Conservation (phyloP, 2,797 vertebrate genomes). For the Aphelocoma californica region DNA sequence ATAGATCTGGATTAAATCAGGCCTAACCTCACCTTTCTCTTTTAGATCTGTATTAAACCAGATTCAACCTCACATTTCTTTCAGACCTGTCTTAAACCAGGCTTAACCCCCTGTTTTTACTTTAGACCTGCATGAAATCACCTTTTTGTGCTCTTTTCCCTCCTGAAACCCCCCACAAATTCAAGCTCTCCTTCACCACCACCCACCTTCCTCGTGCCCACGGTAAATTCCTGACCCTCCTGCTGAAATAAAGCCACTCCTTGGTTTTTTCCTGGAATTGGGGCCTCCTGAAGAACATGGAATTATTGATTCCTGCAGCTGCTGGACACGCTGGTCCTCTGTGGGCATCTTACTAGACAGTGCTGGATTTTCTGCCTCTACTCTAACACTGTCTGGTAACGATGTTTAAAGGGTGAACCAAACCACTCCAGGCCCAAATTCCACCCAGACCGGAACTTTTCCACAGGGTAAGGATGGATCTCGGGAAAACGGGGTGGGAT, state of each 20-base stretch:
- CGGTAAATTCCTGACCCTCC: accelerated
- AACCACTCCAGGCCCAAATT: not conserved
- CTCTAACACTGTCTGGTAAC: conserved; percentile 99
- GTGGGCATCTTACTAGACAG: conserved; percentile 99
- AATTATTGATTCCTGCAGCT: not conserved
- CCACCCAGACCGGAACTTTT: not conserved
- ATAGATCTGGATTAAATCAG: not conserved
- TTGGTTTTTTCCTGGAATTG: not conserved
- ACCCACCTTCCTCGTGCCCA: accelerated
- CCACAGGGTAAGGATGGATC: not conserved
- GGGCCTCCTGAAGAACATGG: not conserved
- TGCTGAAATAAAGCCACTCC: not conserved
- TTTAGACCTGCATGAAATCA: not conserved
- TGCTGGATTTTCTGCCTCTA: conserved; percentile 92
- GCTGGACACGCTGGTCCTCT: conserved; percentile 77
- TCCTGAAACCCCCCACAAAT: accelerated
- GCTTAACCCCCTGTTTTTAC: not conserved
- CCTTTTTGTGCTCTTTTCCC: not conserved
- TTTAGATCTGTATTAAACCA: not conserved
- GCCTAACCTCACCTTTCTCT: not conserved
- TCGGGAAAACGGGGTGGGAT: accelerated
- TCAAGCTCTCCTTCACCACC: not conserved
- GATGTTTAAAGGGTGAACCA: conserved; percentile 94
- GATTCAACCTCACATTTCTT: accelerated
- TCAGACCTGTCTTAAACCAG: not conserved